Evolutionary conservation across 2,113 vertebrate species (phyloP), one percentile per base, ranked within the genome.

Genomic region (Cranoglanis bouderius): DNA sequence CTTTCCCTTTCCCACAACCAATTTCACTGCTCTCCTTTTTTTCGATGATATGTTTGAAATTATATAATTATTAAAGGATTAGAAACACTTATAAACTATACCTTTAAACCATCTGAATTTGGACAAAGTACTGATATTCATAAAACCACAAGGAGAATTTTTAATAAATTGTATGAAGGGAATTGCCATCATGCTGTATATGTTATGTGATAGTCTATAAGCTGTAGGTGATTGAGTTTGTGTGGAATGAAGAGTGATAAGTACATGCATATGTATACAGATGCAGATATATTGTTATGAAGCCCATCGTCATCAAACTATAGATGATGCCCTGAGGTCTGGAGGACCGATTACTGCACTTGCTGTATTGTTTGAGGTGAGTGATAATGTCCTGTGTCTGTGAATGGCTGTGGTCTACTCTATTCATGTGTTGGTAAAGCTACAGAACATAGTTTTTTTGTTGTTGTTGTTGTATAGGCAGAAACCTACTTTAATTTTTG

Each of bases 251-350:
- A 43, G 32, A 14, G 29, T 74, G 51, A 43, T 40, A 75, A 9
- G 3, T 51, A 35, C 18, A 35, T 70, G n/a, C 13, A 55, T 55
- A 19, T 85, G 29, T 82, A 94, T 94, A 19, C 93, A 99, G 98
- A 99, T 99, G 98, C 98, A 99, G 93, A 97, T 99, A 94, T 98
- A 97, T 94, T 97, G 97, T 93, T 99, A 96, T 82, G 97, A 99
- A 90, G 92, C 90, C 0, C 92, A 95, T 88, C 94, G 91, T 55
- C 98, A 93, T 94, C 53, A 55, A 90, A 96, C 95, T 92, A 94
- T 98, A 13, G 97, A 98, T 63, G 96, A 97, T 88, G 95, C 97
- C 85, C 86, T 99, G 90, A 96, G 96, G 93, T 95, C 94, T 88
- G 97, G 96, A 92, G 98, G 97, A 80, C 96, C 95, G 82, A 94